phyloP scores from a whole-genome alignment of 2,888 invertebrate species.

The Lasioglossum leucozonium region DNA sequence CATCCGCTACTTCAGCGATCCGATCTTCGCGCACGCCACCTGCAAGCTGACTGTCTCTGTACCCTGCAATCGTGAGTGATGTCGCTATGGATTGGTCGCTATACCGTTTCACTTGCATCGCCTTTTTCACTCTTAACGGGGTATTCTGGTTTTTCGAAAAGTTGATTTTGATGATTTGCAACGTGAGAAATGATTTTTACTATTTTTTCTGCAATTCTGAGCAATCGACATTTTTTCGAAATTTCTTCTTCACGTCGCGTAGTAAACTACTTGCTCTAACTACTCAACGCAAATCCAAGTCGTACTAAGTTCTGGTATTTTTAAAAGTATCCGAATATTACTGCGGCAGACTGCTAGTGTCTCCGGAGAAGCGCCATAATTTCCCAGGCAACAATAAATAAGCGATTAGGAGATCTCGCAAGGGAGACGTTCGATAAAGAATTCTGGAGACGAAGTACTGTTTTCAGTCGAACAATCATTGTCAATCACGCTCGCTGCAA shows the following conservation, averaged over 20 bases:
- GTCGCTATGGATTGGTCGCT: neutral
- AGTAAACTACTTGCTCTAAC: no score
- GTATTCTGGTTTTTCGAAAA: neutral
- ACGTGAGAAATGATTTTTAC: no score
- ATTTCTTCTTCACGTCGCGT: no score
- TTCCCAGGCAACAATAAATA: neutral
- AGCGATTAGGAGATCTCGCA: neutral
- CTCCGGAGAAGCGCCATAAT: neutral
- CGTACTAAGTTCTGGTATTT: no score
- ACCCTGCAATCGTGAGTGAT: neutral
- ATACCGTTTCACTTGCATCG: neutral
- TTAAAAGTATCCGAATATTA: no score
- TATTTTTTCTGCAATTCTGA: no score
- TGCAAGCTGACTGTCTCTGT: neutral
- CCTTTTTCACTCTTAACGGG: neutral
- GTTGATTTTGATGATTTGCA: no score
- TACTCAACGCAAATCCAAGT: no score
- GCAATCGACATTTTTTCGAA: no score
- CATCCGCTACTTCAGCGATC: constrained; percentile 56
- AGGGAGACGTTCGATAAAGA: neutral
- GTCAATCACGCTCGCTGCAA: neutral
- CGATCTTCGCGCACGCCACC: constrained; percentile 50
- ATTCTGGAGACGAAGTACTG: neutral
- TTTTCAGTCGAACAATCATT: constrained; percentile 14
- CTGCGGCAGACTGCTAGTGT: neutral